Percentiles rank a stretch among this genome's conserved stretches.
These are phyloP conservation scores for Palaemon carinicauda DNA, from an alignment of 1,140 invertebrate genomes.

Conservation along the genomic window DNA sequence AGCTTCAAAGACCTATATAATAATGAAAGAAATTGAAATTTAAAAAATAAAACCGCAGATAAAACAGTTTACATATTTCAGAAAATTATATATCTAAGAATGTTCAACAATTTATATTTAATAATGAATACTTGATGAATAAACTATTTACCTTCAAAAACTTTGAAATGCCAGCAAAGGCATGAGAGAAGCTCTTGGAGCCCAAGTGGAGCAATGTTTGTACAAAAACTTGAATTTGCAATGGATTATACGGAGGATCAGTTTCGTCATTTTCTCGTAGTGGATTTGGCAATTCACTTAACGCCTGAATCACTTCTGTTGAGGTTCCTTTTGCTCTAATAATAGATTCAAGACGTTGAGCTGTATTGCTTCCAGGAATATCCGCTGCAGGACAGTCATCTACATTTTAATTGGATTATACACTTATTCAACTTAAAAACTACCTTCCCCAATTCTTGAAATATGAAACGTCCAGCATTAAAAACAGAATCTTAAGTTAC, in stretches of 20 bases:
- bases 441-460: too few species aligned
- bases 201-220: conserved; percentile 92
- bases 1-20: conserved; percentile 79
- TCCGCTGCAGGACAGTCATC: neutral
- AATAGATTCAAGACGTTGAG: conserved; percentile 83
- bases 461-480: too few species aligned
- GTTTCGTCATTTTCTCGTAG: conserved; percentile 66
- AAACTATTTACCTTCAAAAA: conserved; percentile 81
- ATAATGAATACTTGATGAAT: neutral
- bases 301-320: conserved; percentile 88
- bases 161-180: conserved; percentile 96
- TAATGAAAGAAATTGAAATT: neutral
- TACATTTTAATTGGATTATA: too few species aligned
- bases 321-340: conserved; percentile 88
- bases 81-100: neutral
- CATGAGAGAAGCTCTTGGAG: conserved; percentile 97
- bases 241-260: conserved; percentile 80
- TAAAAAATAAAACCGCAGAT: conserved; percentile 13
- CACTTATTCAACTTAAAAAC: too few species aligned
- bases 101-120: conserved; percentile 76
- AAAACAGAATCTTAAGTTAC: too few species aligned
- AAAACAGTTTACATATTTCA: neutral
- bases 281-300: conserved; percentile 76
- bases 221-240: conserved; percentile 97
- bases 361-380: conserved; percentile 71